Conservation (phyloP, 2,797 vertebrate species). For the Xenopus petersii region DNA sequence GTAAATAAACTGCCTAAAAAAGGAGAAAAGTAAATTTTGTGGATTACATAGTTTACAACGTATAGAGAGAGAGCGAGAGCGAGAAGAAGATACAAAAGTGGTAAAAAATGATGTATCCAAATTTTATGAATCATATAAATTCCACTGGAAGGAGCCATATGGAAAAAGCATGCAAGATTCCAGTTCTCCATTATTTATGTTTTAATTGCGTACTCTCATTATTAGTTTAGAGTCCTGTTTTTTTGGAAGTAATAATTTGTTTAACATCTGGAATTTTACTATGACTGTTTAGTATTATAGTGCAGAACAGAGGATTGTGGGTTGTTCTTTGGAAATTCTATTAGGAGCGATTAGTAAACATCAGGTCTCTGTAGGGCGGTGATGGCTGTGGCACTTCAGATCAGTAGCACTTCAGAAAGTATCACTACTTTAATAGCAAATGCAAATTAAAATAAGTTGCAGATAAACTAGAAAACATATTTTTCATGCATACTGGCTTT, state of each 20-base stretch:
- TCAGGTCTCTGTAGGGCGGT: not conserved
- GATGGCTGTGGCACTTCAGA: not conserved
- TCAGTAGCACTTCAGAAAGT: no score
- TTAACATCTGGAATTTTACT: slow-evolving; percentile 24
- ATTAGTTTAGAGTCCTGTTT: not conserved
- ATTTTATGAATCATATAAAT: slow-evolving; percentile 20
- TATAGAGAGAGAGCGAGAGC: no score
- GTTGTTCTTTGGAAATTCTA: not conserved
- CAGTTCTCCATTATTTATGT: slow-evolving; percentile 1
- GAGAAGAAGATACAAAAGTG: no score
- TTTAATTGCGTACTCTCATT: slow-evolving; percentile 24
- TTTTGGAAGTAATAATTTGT: not conserved
- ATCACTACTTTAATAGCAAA: no score
- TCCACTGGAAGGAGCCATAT: slow-evolving; percentile 6
- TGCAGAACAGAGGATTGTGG: not conserved
- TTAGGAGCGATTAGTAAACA: not conserved
- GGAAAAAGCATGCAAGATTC: slow-evolving; percentile 15
- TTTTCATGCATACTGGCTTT: no score
- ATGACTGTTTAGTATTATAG: not conserved
- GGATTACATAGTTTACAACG: no score
- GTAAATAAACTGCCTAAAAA: no score
- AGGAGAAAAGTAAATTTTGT: no score
- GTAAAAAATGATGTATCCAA: no score
- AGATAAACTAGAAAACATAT: no score
- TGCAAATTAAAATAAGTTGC: no score